phyloP scores from a whole-genome alignment of 2,113 vertebrate genomes.

The Oenanthe melanoleuca region DNA sequence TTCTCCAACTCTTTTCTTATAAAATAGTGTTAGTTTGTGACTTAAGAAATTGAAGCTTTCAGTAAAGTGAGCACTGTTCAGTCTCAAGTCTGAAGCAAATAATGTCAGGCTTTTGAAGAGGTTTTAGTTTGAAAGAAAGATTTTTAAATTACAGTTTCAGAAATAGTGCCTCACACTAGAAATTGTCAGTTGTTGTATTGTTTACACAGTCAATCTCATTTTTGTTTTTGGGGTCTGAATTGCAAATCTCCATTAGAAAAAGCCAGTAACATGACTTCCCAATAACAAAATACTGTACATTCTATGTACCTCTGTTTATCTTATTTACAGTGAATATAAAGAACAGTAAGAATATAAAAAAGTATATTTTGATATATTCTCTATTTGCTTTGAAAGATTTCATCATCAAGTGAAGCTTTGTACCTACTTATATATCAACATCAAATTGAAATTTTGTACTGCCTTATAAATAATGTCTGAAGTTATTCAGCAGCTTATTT shows the following conservation, averaged over 20 bases:
- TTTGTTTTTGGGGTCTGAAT: neutral
- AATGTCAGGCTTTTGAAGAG: neutral
- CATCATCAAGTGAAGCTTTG: neutral
- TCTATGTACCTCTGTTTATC: neutral
- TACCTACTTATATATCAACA: neutral
- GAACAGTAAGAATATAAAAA: neutral
- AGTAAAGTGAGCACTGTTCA: neutral
- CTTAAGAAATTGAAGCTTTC: neutral
- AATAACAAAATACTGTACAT: neutral
- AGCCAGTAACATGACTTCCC: neutral
- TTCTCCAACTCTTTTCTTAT: neutral
- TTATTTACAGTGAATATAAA: neutral
- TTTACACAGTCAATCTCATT: neutral
- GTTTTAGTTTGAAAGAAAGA: neutral
- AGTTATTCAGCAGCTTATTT: neutral
- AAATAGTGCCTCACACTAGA: neutral
- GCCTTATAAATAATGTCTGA: neutral
- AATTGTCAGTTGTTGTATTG: neutral
- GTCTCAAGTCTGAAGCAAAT: neutral
- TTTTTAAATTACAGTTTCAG: neutral
- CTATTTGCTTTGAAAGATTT: neutral
- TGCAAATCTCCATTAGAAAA: constrained; percentile 22
- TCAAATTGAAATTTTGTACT: neutral
- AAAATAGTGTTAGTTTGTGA: neutral
- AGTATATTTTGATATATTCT: neutral